Conservation (phyloP, 2,888 invertebrate genomes). For the Neelides folsomi region DNA sequence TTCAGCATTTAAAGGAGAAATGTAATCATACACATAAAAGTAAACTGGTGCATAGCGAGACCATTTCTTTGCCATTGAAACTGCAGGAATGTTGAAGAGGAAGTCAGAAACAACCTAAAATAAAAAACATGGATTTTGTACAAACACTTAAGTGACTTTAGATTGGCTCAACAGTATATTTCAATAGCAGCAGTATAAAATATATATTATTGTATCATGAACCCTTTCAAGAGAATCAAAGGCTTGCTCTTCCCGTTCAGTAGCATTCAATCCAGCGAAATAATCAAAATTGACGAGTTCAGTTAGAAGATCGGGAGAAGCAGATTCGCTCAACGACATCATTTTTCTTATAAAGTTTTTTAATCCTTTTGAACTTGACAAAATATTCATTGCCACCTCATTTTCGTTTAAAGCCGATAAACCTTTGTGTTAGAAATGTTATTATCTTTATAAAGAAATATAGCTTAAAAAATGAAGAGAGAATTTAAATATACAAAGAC, state of each 20-base stretch:
- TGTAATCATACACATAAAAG: slow-evolving; percentile 27
- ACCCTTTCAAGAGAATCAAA: slow-evolving; percentile 24
- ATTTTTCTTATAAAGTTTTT: slow-evolving; percentile 21
- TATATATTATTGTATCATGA: no score
- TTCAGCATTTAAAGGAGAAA: background rate
- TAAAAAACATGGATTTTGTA: background rate
- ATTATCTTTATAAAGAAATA: background rate
- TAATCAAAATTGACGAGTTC: slow-evolving; percentile 25
- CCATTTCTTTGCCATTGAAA: slow-evolving; percentile 22
- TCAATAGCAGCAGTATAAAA: no score
- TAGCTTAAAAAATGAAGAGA: no score
- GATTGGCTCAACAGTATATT: no score
- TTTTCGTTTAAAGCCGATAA: slow-evolving; percentile 11
- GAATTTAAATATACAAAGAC: no score
- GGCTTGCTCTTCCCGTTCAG: slow-evolving; percentile 22
- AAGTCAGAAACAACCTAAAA: slow-evolving; percentile 22
- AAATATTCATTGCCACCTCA: slow-evolving; percentile 11
- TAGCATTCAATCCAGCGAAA: slow-evolving; percentile 25
- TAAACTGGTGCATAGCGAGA: slow-evolving; percentile 23
- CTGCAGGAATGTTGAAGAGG: slow-evolving; percentile 22
- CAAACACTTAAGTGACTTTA: background rate
- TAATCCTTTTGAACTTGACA: slow-evolving; percentile 11
- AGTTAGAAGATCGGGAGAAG: slow-evolving; percentile 15
- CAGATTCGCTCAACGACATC: slow-evolving; percentile 8
- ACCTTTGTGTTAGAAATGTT: slow-evolving; percentile 3